A percentile compares a stretch with the other conserved stretches of the same genome.
Conservation (phyloP, 2,113 vertebrate genomes). For the human (Homo sapiens) region DNA sequence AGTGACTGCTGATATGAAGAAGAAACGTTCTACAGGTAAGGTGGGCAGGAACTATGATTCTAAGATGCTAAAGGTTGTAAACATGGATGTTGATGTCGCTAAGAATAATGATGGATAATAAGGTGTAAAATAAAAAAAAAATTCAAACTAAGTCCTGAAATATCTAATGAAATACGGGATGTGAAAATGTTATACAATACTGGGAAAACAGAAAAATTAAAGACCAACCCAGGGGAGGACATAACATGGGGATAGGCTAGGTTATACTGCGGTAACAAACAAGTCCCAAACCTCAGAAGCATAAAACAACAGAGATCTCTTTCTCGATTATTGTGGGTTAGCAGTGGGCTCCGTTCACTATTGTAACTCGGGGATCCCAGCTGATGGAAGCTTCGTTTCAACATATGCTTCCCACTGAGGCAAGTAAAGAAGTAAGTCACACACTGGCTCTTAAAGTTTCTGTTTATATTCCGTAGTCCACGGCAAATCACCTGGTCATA, state of each 20-base stretch:
- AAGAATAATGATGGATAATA: neutral
- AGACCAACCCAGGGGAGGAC: neutral
- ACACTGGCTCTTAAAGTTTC: neutral
- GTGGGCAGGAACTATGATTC: neutral
- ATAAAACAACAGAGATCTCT: neutral
- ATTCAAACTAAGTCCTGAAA: neutral
- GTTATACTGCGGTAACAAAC: neutral
- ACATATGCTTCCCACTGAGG: neutral
- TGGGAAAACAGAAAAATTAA: neutral
- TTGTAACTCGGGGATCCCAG: neutral
- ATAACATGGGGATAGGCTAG: rapidly evolving
- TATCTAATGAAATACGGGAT: neutral
- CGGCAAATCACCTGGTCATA: neutral
- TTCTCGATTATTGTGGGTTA: neutral
- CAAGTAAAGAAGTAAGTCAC: neutral
- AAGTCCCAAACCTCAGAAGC: neutral
- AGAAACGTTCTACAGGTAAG: neutral
- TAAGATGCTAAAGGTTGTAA: neutral
- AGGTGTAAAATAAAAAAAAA: neutral
- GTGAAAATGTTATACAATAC: neutral
- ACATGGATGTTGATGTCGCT: neutral
- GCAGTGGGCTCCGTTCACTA: neutral
- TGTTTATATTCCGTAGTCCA: neutral
- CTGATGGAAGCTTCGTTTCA: neutral
- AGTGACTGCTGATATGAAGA: neutral